Evolutionary conservation across 2,113 vertebrate species (phyloP).

Genomic region (Anhinga anhinga): DNA sequence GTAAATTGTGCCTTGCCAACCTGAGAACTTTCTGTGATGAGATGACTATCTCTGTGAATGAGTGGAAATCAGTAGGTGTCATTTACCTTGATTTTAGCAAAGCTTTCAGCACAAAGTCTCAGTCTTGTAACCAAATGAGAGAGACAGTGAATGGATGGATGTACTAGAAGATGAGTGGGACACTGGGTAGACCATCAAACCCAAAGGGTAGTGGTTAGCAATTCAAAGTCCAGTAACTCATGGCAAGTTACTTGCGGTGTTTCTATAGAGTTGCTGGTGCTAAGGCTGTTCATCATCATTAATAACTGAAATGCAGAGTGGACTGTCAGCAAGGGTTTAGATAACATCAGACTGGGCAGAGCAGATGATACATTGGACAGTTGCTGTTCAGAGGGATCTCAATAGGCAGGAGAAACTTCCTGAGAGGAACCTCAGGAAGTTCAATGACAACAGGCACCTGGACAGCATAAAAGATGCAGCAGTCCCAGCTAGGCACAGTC

Average conservation of each 20-base stretch:
- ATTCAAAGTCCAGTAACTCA: not conserved
- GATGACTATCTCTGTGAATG: not conserved
- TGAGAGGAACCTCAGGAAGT: not conserved
- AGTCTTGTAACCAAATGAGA: not conserved
- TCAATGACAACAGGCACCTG: rapidly evolving
- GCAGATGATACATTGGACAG: no score
- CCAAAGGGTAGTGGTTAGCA: not conserved
- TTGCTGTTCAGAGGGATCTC: not conserved
- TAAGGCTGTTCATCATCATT: not conserved
- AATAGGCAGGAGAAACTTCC: not conserved
- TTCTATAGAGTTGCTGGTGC: not conserved
- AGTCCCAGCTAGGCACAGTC: not conserved
- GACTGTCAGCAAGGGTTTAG: not conserved
- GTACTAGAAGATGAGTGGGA: not conserved
- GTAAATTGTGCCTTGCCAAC: not conserved
- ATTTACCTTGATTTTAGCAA: not conserved
- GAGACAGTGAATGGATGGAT: not conserved
- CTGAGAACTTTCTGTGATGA: not conserved
- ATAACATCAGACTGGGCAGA: not conserved
- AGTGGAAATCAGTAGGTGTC: not conserved
- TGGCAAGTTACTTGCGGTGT: not conserved
- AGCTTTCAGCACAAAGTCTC: not conserved
- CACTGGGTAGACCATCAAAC: not conserved
- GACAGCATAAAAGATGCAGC: not conserved
- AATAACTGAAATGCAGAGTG: not conserved